These are phyloP conservation scores for Hybognathus amarus DNA, from an alignment of 2,797 vertebrate species.

Conservation along the genomic window DNA sequence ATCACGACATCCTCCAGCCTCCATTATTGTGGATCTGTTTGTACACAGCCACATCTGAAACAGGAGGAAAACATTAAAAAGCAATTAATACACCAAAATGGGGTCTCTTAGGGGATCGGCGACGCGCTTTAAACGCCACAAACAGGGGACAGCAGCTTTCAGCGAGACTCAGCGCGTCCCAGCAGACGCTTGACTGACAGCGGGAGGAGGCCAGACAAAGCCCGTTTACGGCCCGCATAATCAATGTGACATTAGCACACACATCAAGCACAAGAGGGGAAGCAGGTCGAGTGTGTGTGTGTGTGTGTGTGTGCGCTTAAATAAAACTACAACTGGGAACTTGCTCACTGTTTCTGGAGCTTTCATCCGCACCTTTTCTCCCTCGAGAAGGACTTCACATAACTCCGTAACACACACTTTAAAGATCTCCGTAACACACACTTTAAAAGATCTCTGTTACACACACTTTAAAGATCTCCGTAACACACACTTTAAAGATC, in stretches of 20 bases:
- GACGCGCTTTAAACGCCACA: slow-evolving; percentile 68
- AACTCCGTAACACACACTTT: slow-evolving; percentile 53
- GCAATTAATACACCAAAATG: slow-evolving; percentile 78
- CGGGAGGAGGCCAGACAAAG: slow-evolving; percentile 75
- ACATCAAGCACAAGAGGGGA: slow-evolving; percentile 67
- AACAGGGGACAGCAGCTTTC: slow-evolving; percentile 80
- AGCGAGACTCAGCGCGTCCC: slow-evolving; percentile 73
- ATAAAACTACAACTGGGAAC: slow-evolving; percentile 65
- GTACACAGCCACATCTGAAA: slow-evolving; percentile 72
- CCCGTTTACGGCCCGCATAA: slow-evolving; percentile 82
- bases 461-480: too few relatives aligned
- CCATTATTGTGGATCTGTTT: slow-evolving; percentile 77
- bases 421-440: slow-evolving; percentile 68
- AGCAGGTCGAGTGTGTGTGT: slow-evolving; percentile 48
- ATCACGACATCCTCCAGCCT: slow-evolving; percentile 62
- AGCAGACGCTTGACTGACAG: slow-evolving; percentile 76
- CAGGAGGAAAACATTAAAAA: slow-evolving; percentile 81
- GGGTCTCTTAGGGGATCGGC: slow-evolving; percentile 69
- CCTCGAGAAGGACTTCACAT: slow-evolving; percentile 64
- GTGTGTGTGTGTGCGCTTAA: slow-evolving; percentile 42
- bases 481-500: too few relatives aligned
- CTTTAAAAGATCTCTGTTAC: slow-evolving; percentile 61
- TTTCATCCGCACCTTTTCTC: slow-evolving; percentile 27
- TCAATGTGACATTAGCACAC: slow-evolving; percentile 83
- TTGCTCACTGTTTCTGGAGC: slow-evolving; percentile 62